These are phyloP conservation scores for Ypsolopha sequella DNA, from an alignment of 2,888 invertebrate genomes.

Conservation along the genomic window DNA sequence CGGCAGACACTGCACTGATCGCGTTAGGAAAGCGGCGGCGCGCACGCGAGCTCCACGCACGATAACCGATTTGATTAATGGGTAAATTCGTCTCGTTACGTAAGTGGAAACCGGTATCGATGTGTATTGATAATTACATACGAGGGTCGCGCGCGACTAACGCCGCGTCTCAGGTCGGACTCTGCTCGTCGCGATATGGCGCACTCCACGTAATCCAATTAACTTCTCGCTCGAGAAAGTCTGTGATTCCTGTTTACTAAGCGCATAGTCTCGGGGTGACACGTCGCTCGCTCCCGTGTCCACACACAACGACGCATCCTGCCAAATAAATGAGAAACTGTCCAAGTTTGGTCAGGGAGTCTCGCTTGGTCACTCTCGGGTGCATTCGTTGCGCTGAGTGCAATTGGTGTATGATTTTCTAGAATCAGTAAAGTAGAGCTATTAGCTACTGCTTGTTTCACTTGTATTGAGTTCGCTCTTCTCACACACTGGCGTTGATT, in stretches of 20 bases:
- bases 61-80: constrained; percentile 11
- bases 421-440: neutral
- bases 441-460: neutral
- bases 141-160: neutral
- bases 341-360: too few species aligned
- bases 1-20: constrained; percentile 8
- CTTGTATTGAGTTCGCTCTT: too few species aligned
- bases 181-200: neutral
- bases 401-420: neutral
- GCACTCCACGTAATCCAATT: neutral
- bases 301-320: neutral
- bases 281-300: neutral
- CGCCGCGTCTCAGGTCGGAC: neutral
- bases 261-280: neutral
- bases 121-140: neutral
- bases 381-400: too few species aligned
- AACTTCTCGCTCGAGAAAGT: neutral
- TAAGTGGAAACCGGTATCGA: constrained; percentile 6
- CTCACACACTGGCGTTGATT: too few species aligned
- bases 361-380: too few species aligned
- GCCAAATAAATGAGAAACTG: neutral
- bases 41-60: neutral
- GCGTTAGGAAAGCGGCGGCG: neutral
- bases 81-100: constrained; percentile 11
- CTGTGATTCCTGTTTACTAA: neutral